A percentile compares a stretch with the other conserved stretches of the same genome.
Evolutionary conservation across 2,113 vertebrate species (phyloP).

Genomic region (Cinclus mexicanus): DNA sequence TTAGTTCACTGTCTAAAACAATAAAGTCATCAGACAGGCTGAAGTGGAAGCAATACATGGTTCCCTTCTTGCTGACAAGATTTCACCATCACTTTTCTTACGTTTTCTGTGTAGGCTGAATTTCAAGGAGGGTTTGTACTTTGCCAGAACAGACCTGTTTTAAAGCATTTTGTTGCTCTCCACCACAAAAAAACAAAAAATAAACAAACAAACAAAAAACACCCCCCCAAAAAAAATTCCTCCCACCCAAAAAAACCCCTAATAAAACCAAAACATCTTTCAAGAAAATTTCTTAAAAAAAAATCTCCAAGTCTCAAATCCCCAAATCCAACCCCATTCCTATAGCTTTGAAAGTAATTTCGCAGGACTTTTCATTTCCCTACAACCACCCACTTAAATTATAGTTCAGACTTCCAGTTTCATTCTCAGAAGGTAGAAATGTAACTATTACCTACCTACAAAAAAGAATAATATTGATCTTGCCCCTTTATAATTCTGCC

Average conservation of each 20-base stretch:
- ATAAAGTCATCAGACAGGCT: constrained; percentile 31
- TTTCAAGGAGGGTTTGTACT: neutral
- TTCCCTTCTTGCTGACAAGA: neutral
- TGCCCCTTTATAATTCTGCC: neutral
- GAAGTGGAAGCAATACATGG: neutral
- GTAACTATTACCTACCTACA: neutral
- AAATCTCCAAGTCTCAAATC: neutral
- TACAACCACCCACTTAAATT: neutral
- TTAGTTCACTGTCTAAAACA: constrained; percentile 47
- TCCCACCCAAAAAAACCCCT: neutral
- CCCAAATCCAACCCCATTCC: neutral
- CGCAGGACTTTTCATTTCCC: neutral
- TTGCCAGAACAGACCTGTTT: neutral
- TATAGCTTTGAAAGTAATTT: neutral
- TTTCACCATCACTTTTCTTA: neutral
- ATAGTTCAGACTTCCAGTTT: neutral
- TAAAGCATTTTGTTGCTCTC: neutral
- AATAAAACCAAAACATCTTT: neutral
- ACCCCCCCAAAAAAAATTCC: neutral
- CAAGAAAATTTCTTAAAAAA: neutral
- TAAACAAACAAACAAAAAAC: no score
- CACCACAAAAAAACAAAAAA: neutral
- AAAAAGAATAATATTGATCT: neutral
- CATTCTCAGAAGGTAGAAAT: neutral
- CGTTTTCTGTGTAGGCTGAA: neutral